phyloP scores from a whole-genome alignment of 2,888 invertebrate genomes.

The Pseudolycoriella hygida region DNA sequence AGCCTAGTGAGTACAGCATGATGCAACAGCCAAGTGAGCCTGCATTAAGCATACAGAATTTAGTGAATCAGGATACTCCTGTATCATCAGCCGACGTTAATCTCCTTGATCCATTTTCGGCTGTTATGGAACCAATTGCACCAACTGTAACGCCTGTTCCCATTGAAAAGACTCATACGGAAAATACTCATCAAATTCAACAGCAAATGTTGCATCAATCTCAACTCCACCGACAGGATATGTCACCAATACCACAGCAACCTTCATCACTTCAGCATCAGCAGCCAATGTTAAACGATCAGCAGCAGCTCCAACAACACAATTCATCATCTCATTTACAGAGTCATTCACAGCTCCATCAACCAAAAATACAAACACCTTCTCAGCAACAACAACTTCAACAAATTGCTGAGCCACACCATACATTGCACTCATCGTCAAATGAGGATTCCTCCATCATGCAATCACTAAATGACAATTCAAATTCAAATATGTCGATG shows the following conservation, averaged over 20 bases:
- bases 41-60: background rate
- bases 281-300: constrained; percentile 1
- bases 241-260: constrained; percentile 9
- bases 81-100: constrained; percentile 8
- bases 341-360: constrained; percentile 9
- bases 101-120: constrained; percentile 14
- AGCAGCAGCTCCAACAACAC: constrained; percentile 14
- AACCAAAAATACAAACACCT: constrained; percentile 14
- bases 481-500: constrained; percentile 3
- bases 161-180: constrained; percentile 11
- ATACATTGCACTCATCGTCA: constrained; percentile 4
- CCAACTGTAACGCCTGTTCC: constrained; percentile 5
- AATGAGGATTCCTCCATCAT: constrained; percentile 1
- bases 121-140: constrained; percentile 11
- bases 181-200: constrained; percentile 21
- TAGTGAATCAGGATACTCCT: constrained; percentile 11
- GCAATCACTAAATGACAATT: constrained; percentile 2
- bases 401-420: constrained; percentile 8
- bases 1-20: background rate
- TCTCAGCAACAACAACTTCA: constrained; percentile 10
- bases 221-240: constrained; percentile 14
- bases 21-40: background rate
- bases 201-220: background rate
- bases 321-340: constrained; percentile 14
- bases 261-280: constrained; percentile 1